A percentile compares a stretch with the other conserved stretches of the same genome.
phyloP scores from a whole-genome alignment of 2,888 invertebrate species.

The Tricholauxania praeusta region DNA sequence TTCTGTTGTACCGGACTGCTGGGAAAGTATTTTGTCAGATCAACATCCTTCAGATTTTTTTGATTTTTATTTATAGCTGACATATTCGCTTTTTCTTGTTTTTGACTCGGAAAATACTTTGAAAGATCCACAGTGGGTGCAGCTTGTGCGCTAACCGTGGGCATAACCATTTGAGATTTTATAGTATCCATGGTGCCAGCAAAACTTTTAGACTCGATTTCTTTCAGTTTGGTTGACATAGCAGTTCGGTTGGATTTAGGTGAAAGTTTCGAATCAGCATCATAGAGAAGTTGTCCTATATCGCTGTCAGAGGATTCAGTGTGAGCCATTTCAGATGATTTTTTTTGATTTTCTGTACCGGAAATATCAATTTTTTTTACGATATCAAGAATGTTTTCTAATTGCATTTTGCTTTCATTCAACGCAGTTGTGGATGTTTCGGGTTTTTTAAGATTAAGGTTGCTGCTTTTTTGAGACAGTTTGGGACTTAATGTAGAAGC shows the following conservation, averaged over 20 bases:
- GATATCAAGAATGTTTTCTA: slow-evolving; percentile 57
- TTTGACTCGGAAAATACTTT: slow-evolving; percentile 67
- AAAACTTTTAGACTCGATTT: slow-evolving; percentile 65
- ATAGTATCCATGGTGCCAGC: slow-evolving; percentile 66
- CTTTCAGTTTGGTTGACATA: slow-evolving; percentile 61
- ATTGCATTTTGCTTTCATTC: slow-evolving; percentile 56
- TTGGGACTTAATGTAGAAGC: slow-evolving; percentile 43
- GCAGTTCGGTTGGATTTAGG: slow-evolving; percentile 51
- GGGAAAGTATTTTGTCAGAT: slow-evolving; percentile 67
- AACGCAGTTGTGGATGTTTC: slow-evolving; percentile 13
- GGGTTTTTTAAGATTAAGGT: slow-evolving; percentile 43
- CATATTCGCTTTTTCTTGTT: slow-evolving; percentile 57
- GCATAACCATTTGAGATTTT: slow-evolving; percentile 62
- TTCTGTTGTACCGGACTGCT: slow-evolving; percentile 63
- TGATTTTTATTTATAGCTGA: slow-evolving; percentile 63
- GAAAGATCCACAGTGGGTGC: slow-evolving; percentile 61
- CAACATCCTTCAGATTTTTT: slow-evolving; percentile 66
- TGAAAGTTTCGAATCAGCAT: slow-evolving; percentile 52
- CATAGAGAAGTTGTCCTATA: slow-evolving; percentile 57
- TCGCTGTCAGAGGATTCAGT: slow-evolving; percentile 48
- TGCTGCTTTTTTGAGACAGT: slow-evolving; percentile 39
- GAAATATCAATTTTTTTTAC: slow-evolving; percentile 57
- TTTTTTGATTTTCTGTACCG: slow-evolving; percentile 35
- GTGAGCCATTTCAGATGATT: slow-evolving; percentile 15
- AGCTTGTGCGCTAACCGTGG: slow-evolving; percentile 62